phyloP scores from a whole-genome alignment of 1,140 invertebrate species.

The Leptopilina boulardi region DNA sequence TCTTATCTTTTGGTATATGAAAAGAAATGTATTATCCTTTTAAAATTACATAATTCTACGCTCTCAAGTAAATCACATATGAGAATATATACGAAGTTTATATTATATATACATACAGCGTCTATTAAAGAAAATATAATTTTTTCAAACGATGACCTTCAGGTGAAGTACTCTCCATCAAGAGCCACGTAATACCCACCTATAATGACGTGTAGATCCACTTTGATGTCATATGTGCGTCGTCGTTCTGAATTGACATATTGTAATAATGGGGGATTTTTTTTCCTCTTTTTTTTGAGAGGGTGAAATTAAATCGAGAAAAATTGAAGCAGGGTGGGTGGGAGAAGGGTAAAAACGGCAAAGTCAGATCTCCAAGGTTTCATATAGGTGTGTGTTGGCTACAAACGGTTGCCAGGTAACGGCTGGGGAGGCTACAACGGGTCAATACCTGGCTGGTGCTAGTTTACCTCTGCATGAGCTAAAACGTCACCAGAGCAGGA shows the following conservation, averaged over 20 bases:
- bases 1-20: no score
- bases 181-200: conserved; percentile 9
- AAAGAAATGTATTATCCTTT: no score
- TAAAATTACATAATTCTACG: no score
- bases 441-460: conserved; percentile 71
- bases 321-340: conserved; percentile 52
- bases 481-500: conserved; percentile 67
- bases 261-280: conserved; percentile 65
- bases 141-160: conserved; percentile 21
- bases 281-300: conserved; percentile 56
- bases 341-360: conserved; percentile 47
- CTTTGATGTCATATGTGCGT: conserved; percentile 18
- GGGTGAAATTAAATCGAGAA: conserved; percentile 65
- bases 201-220: conserved; percentile 15
- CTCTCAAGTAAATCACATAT: no score
- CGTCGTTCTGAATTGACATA: conserved; percentile 58
- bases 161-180: conserved; percentile 12
- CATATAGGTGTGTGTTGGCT: conserved; percentile 71
- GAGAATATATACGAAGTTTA: no score
- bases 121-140: neutral
- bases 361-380: conserved; percentile 72
- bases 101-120: neutral
- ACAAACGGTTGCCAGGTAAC: conserved; percentile 69
- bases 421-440: conserved; percentile 66
- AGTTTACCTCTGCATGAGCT: conserved; percentile 65